These are phyloP conservation scores for Sinocyclocheilus grahami DNA, from an alignment of 2,113 vertebrate species.

Conservation along the genomic window DNA sequence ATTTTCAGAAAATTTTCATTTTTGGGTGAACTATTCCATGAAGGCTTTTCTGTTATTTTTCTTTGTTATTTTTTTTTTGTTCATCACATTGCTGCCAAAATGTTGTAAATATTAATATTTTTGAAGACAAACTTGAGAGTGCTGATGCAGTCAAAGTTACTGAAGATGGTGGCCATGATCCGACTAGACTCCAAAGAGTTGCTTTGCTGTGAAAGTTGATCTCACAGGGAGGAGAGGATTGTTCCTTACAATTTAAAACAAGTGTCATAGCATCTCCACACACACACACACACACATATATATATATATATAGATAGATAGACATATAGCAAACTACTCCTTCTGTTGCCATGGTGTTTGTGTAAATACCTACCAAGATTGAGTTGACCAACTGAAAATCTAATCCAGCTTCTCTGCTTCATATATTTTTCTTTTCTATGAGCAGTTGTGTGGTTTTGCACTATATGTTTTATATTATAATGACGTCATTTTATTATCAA, in stretches of 20 bases:
- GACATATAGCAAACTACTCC: slow-evolving; percentile 4
- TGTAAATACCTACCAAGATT: slow-evolving; percentile 49
- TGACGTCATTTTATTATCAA: slow-evolving; percentile 31
- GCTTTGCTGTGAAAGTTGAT: slow-evolving; percentile 34
- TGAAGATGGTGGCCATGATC: slow-evolving; percentile 63
- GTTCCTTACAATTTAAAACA: slow-evolving; percentile 22
- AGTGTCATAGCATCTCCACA: slow-evolving; percentile 17
- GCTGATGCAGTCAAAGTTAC: slow-evolving; percentile 64
- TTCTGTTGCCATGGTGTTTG: slow-evolving; percentile 42
- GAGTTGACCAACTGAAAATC: slow-evolving; percentile 32
- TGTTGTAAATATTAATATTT: slow-evolving; percentile 77
- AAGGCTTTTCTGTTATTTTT: background rate
- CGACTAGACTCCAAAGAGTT: slow-evolving; percentile 49
- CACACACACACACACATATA: background rate
- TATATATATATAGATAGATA: background rate
- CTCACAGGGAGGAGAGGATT: slow-evolving; percentile 34
- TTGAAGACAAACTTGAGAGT: slow-evolving; percentile 85
- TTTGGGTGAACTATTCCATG: too few relatives aligned
- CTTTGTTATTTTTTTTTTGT: slow-evolving; percentile 53
- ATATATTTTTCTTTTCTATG: slow-evolving; percentile 45
- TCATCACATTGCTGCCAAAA: slow-evolving; percentile 79
- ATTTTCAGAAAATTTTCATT: background rate
- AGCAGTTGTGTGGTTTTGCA: slow-evolving; percentile 53
- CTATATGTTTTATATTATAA: slow-evolving; percentile 57
- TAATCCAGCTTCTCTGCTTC: slow-evolving; percentile 41